A percentile compares a stretch with the other conserved stretches of the same genome.
Evolutionary conservation across 2,797 vertebrate species (phyloP).

Genomic region (Falco rusticolus): DNA sequence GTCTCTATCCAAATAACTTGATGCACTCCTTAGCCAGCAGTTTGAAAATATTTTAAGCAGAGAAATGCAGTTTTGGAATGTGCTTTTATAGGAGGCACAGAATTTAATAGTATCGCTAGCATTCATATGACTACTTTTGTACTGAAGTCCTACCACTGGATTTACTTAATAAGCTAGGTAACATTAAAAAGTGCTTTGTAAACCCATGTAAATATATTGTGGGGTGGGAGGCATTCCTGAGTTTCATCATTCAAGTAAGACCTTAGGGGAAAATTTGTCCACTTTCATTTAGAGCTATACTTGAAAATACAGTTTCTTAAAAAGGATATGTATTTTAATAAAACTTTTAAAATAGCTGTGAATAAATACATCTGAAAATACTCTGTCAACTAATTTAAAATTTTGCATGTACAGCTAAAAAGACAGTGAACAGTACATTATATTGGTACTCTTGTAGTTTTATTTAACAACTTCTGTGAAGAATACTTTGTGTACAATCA

Average conservation of each 20-base stretch:
- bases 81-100: not conserved
- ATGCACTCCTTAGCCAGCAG: conserved; percentile 25
- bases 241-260: not conserved
- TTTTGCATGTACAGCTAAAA: not conserved
- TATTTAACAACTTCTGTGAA: not conserved
- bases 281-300: not conserved
- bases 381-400: not conserved
- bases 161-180: not conserved
- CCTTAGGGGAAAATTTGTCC: not conserved
- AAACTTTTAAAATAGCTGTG: not conserved
- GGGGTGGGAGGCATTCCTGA: not conserved
- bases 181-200: not conserved
- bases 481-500: not conserved
- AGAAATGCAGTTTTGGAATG: not conserved
- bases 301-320: not conserved
- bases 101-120: not conserved
- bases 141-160: not conserved
- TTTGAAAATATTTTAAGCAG: conserved; percentile 14
- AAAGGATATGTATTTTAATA: not conserved
- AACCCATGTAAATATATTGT: not conserved
- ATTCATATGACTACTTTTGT: not conserved
- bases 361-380: not conserved
- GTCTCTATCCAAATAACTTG: not conserved
- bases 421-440: not conserved
- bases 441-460: not conserved